Base-by-base conservation (phyloP, 1,140 invertebrate species). In the Drosophila obscura region DNA sequence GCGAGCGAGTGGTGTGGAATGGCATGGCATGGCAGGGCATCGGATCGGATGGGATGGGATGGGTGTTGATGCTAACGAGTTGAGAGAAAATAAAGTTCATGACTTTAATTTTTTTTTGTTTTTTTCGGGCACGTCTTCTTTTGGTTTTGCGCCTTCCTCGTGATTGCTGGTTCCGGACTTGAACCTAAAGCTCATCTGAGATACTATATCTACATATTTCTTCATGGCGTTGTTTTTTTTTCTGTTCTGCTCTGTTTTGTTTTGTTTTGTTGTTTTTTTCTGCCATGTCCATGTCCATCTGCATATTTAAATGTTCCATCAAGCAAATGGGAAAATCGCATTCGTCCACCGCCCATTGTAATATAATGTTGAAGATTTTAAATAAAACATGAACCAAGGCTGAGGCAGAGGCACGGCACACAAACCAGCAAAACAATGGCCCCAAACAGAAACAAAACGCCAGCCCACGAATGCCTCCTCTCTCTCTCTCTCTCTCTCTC, bases 1-100 rank as follows among this genome's bases (percentile, higher is more conserved):
- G 35, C 3, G 9, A n/a, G 24, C 51, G 45, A 26, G 35, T 35
- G 50, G 53, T 35, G 41, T 28, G 41, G 62, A 15, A 11, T 9
- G 50, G 55, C 45, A 35, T 24, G 53, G 65, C 26, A 49, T 22
- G 22, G 22, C 1, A 16, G 16, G 16, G 19, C 19, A 28, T 28
- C 19, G 19, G 19, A n/a, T 5, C 22, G 26, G 4, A 35, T 26
- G 13, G n/a, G 8, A 65, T 6, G 50, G 39, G 15, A 53, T 60
- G 79, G 73, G 75, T 82, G 79, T 82, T 82, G 79, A 82, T 82
- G 80, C 80, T 82, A 82, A 82, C 80, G 80, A 82, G 80, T 82
- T 82, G 80, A 82, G 74, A 77, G 73, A 77, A 77, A 77, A 77
- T 77, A 77, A 77, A 77, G 74, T 77, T 77, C 74, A 77, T 77